These are phyloP conservation scores for Australoheros scitulus DNA, from an alignment of 2,113 vertebrate species.

Conservation along the genomic window DNA sequence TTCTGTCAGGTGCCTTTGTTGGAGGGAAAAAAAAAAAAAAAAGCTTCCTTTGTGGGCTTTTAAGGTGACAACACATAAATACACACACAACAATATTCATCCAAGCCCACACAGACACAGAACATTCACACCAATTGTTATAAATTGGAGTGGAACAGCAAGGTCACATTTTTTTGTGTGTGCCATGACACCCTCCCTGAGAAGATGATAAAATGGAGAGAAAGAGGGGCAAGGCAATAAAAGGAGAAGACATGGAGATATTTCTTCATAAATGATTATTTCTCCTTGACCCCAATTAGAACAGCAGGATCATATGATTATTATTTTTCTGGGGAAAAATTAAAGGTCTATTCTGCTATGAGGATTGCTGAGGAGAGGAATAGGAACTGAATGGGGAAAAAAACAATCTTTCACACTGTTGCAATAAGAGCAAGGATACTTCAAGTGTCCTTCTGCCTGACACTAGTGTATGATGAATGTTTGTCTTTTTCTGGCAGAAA, in stretches of 20 bases:
- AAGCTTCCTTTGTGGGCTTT: slow-evolving; percentile 29
- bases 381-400: slow-evolving; percentile 5
- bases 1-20: slow-evolving; percentile 59
- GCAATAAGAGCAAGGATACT: background rate
- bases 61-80: slow-evolving; percentile 18
- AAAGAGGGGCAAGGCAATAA: slow-evolving; percentile 1
- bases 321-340: slow-evolving; percentile 38
- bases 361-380: slow-evolving; percentile 2
- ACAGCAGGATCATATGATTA: slow-evolving; percentile 46
- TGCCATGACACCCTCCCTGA: slow-evolving; percentile 33
- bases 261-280: slow-evolving; percentile 65
- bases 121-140: slow-evolving; percentile 23
- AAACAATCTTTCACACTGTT: background rate
- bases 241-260: slow-evolving; percentile 21
- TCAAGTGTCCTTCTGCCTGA: slow-evolving; percentile 25
- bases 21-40: slow-evolving; percentile 42
- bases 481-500: background rate
- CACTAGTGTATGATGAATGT: background rate
- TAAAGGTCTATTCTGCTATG: slow-evolving; percentile 4
- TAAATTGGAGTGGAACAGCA: slow-evolving; percentile 56
- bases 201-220: slow-evolving; percentile 55
- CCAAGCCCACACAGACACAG: background rate
- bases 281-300: slow-evolving; percentile 75
- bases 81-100: background rate
- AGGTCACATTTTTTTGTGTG: slow-evolving; percentile 42